A percentile compares a stretch with the other conserved stretches of the same genome.
Evolutionary conservation across 2,797 vertebrate species (phyloP).

Genomic region (Lates japonicus): DNA sequence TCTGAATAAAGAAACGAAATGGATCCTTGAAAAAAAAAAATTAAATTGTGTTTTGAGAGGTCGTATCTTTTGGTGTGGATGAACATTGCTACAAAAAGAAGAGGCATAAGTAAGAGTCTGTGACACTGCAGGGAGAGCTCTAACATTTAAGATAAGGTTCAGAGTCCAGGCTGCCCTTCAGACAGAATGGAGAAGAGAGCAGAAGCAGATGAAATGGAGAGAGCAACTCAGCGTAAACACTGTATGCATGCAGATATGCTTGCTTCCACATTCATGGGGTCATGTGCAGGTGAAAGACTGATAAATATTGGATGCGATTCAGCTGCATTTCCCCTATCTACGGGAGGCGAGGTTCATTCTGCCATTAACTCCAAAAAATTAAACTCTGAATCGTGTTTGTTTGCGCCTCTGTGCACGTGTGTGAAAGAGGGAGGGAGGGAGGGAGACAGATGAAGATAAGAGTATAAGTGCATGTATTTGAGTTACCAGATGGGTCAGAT

Average conservation of each 20-base stretch:
- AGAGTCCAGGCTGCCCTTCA: constrained; percentile 25
- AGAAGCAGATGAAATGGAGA: constrained; percentile 18
- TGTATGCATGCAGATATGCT: not conserved
- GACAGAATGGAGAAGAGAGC: not conserved
- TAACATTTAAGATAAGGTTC: not conserved
- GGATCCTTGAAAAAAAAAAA: constrained; percentile 2
- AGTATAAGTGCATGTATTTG: not conserved
- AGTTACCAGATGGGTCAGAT: not conserved
- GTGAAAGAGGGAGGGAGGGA: not conserved
- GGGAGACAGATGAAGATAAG: not conserved
- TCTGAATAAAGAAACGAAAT: constrained; percentile 2
- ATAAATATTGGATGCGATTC: constrained; percentile 68
- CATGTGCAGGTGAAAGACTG: constrained; percentile 38
- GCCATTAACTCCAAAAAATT: constrained; percentile 40
- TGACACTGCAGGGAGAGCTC: not conserved
- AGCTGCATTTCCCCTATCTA: constrained; percentile 30
- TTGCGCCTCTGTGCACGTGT: constrained; percentile 8
- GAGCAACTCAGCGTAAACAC: not conserved
- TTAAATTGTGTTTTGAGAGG: not conserved
- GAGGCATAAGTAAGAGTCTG: not conserved
- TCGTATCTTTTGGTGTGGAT: not conserved
- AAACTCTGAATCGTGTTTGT: constrained; percentile 20
- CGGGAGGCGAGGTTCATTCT: constrained; percentile 12
- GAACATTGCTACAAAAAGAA: not conserved
- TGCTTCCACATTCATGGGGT: constrained; percentile 37